phyloP scores from a whole-genome alignment of 1,140 invertebrate species.

The Mya arenaria region DNA sequence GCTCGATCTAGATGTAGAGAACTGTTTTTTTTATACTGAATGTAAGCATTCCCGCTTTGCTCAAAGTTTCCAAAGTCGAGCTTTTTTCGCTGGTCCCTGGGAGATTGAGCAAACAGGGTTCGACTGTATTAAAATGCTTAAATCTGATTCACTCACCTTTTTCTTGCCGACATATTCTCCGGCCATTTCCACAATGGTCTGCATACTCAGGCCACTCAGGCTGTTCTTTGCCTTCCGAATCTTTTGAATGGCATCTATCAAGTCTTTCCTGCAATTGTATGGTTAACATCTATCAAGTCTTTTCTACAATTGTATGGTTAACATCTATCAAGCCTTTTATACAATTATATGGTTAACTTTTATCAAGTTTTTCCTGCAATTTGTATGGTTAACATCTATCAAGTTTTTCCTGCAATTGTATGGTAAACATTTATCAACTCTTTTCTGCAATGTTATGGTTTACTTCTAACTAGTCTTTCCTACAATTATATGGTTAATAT shows the following conservation, averaged over 20 bases:
- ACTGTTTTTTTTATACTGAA: too few relatives aligned
- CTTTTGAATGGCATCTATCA: constrained; percentile 24
- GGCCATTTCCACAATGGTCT: constrained; percentile 30
- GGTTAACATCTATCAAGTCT: too few relatives aligned
- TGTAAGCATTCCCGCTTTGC: neutral
- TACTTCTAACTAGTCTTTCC: too few relatives aligned
- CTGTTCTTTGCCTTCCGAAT: constrained; percentile 13
- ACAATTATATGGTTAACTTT: too few relatives aligned
- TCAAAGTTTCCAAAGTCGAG: neutral
- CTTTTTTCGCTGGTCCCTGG: neutral
- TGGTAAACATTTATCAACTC: too few relatives aligned
- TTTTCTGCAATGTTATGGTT: too few relatives aligned
- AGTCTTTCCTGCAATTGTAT: constrained; percentile 24
- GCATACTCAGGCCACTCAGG: constrained; percentile 39
- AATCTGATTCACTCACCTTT: neutral
- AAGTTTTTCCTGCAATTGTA: constrained; percentile 29
- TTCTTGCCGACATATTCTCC: neutral
- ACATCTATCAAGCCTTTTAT: too few relatives aligned
- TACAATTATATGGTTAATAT: too few relatives aligned
- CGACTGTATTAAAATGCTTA: too few relatives aligned
- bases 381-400: constrained; percentile 10
- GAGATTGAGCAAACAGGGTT: neutral
- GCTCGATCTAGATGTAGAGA: too few relatives aligned
- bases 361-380: neutral
- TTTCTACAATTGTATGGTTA: too few relatives aligned